These are phyloP conservation scores for Hermodice carunculata DNA, from an alignment of 2,888 invertebrate species.

Conservation along the genomic window DNA sequence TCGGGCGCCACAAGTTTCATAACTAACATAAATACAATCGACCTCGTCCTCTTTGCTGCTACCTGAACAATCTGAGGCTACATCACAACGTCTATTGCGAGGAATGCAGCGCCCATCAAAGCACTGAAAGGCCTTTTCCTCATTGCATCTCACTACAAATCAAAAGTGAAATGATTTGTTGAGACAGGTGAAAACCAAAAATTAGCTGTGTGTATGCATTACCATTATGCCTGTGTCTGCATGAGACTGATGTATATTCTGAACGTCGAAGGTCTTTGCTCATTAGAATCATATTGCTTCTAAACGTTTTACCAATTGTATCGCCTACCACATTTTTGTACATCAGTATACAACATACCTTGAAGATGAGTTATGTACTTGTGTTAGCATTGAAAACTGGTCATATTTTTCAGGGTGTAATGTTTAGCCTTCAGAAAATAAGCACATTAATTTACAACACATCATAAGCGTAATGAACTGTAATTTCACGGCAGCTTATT, in stretches of 20 bases:
- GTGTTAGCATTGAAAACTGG: no score
- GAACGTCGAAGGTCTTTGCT: neutral
- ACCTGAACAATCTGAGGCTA: slow-evolving; percentile 61
- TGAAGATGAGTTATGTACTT: no score
- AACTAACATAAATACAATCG: no score
- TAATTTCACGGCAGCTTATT: no score
- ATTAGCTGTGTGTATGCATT: no score
- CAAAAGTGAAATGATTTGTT: neutral
- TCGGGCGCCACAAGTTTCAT: no score
- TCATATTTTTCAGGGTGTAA: no score
- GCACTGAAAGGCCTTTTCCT: slow-evolving; percentile 18
- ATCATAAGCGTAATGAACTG: no score
- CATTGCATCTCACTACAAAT: neutral
- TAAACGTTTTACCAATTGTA: neutral
- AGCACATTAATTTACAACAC: no score
- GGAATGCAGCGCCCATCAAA: slow-evolving; percentile 24
- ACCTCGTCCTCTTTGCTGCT: slow-evolving; percentile 52
- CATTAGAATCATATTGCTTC: neutral
- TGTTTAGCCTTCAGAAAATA: no score
- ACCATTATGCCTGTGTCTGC: neutral
- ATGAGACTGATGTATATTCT: neutral
- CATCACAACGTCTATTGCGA: slow-evolving; percentile 55
- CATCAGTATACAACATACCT: no score
- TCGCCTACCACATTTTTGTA: slow-evolving; percentile 3
- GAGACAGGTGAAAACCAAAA: neutral